These are phyloP conservation scores for Melieria omissa DNA, from an alignment of 2,888 invertebrate genomes.

Conservation along the genomic window DNA sequence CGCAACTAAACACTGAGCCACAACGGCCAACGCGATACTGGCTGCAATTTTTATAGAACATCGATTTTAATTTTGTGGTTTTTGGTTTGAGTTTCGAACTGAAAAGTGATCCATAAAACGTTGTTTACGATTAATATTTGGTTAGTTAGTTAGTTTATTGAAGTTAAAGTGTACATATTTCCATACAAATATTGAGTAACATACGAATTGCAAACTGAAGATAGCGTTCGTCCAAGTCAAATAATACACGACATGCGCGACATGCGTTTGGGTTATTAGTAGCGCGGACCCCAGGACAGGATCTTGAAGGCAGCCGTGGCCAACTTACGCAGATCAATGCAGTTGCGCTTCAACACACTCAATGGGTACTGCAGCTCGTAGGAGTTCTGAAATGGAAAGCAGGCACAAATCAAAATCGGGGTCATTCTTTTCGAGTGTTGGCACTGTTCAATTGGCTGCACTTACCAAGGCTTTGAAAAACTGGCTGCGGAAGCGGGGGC, in stretches of 20 bases:
- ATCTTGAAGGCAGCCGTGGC: constrained; percentile 42
- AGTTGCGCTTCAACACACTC: constrained; percentile 46
- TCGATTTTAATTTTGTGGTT: too few species aligned
- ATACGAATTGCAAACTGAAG: too few species aligned
- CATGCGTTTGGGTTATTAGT: constrained; percentile 10
- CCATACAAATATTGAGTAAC: too few species aligned
- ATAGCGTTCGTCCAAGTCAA: too few species aligned
- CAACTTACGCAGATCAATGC: constrained; percentile 49
- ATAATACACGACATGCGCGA: neutral
- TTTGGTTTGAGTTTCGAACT: too few species aligned
- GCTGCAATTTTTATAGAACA: too few species aligned
- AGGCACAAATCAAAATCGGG: neutral
- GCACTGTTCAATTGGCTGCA: neutral
- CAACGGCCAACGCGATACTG: too few species aligned
- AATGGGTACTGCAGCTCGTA: constrained; percentile 45
- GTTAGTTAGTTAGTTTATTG: too few species aligned
- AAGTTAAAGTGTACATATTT: too few species aligned
- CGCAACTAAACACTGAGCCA: too few species aligned
- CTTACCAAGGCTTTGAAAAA: constrained; percentile 49
- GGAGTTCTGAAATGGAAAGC: constrained; percentile 43
- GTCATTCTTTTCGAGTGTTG: neutral
- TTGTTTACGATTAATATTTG: too few species aligned
- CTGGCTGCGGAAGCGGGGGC: constrained; percentile 43
- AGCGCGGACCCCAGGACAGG: constrained; percentile 45
- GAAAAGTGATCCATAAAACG: too few species aligned